Percentiles rank a stretch among this genome's conserved stretches.
phyloP scores from a whole-genome alignment of 2,113 vertebrate species.

The Erinaceus europaeus region DNA sequence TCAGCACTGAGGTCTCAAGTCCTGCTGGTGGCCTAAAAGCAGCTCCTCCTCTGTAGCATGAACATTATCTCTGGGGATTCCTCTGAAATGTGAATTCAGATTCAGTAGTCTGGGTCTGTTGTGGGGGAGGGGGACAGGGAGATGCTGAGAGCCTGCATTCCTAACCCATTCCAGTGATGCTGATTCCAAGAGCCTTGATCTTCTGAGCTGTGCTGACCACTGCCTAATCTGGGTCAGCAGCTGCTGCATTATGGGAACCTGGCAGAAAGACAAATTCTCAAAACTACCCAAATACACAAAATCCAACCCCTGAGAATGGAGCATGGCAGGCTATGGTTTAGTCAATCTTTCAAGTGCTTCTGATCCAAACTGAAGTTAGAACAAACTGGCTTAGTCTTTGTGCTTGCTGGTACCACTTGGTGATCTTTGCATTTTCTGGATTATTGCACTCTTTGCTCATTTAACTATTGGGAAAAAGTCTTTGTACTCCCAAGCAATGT shows the following conservation, averaged over 20 bases:
- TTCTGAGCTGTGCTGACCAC: neutral
- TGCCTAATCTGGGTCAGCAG: neutral
- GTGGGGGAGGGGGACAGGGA: neutral
- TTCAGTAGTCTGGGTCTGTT: neutral
- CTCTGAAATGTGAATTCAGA: neutral
- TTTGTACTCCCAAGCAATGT: neutral
- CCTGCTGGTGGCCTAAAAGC: neutral
- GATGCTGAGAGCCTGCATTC: neutral
- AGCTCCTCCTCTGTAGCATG: fast-evolving
- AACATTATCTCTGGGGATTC: neutral
- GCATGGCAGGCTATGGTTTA: too few species aligned
- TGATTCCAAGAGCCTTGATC: neutral
- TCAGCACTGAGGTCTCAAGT: neutral
- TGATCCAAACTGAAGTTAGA: too few species aligned
- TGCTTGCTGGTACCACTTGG: too few species aligned
- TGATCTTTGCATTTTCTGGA: neutral
- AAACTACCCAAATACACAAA: neutral
- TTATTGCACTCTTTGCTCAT: neutral
- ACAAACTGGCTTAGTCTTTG: too few species aligned
- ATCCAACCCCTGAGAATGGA: neutral
- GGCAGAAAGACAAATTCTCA: neutral
- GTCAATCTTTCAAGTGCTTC: too few species aligned
- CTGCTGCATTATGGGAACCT: neutral
- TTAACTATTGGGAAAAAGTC: neutral
- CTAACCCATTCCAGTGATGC: neutral